These are phyloP conservation scores for Andrena haemorrhoa DNA, from an alignment of 2,888 invertebrate genomes.

Conservation along the genomic window DNA sequence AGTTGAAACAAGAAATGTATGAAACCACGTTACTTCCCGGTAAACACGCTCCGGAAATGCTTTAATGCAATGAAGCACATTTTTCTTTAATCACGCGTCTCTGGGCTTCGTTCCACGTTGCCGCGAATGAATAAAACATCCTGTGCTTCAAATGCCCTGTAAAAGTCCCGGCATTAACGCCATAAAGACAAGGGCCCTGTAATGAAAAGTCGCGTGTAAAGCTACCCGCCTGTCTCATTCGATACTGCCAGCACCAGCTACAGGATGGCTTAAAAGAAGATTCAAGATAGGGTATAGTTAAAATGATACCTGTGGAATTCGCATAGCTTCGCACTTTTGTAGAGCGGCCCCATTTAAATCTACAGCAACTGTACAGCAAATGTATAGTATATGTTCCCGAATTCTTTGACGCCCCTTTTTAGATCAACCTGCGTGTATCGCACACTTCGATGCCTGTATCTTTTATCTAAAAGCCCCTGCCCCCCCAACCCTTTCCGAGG, in stretches of 20 bases:
- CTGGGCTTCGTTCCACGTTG: not conserved
- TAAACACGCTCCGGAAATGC: conserved; percentile 29
- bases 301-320: too few relatives aligned
- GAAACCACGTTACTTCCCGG: conserved; percentile 8
- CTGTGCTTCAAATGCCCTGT: not conserved
- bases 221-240: not conserved
- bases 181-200: not conserved
- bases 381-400: not conserved
- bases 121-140: conserved; percentile 13
- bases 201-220: not conserved
- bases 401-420: not conserved
- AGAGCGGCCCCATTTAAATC: too few relatives aligned
- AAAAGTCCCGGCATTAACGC: conserved; percentile 4
- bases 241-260: not conserved
- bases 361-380: not conserved
- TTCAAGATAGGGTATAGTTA: too few relatives aligned
- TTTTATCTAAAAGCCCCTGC: conserved; percentile 18
- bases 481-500: not conserved
- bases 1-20: conserved; percentile 17
- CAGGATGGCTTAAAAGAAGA: not conserved
- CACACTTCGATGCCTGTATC: not conserved
- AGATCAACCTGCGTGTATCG: conserved; percentile 1
- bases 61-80: conserved; percentile 16
- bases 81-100: conserved; percentile 23
- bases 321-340: too few relatives aligned